Evolutionary conservation across 2,797 vertebrate species (phyloP), one percentile per base, ranked within the genome.

Genomic region (Echeneis naucrates): DNA sequence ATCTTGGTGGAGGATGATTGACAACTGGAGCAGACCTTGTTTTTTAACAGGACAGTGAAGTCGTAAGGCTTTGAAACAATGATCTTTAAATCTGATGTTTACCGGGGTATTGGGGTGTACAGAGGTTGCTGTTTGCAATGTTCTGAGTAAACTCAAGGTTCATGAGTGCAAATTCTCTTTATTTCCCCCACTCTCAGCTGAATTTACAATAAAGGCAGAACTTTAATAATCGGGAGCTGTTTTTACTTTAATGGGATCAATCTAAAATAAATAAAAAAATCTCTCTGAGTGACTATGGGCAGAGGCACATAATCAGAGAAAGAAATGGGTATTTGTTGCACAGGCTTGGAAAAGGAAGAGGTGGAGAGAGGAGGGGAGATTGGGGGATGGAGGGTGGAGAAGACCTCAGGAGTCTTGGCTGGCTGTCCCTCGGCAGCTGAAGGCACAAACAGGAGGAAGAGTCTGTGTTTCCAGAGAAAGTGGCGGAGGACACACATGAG

Each of bases 371-470:
- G 14, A 57, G 42, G 67, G 47, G 7, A 62, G 59, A 53, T 66
- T 54, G 58, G 56, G 59, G 52, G 63, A 30, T 72, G 56, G 75
- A 72, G 74, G n/a, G 61, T 56, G 32, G 58, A 76, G 55, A 70
- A 48, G 48, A 72, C 78, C 72, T 83, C 69, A 0, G 68, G 77
- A 76, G 81, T 75, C 57, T 80, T 86, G 79, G 73, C 77, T 71
- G 14, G 40, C 60, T 54, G 57, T 84, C 72, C 48, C 61, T 60
- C 73, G 75, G 75, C 78, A 82, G 57, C 68, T 55, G 45, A 56
- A 54, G 44, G 67, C 63, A 68, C 38, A 54, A 32, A 57, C 53
- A 70, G 23, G 30, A 83, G n/a, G 33, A 67, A 56, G 42, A 50
- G 53, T 72, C 40, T 80, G 45, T 53, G 53, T 70, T 79, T 70